Evolutionary conservation across 1,140 invertebrate genomes (phyloP), one percentile per base, ranked within the genome.

Genomic region (Drosophila fuyamai): DNA sequence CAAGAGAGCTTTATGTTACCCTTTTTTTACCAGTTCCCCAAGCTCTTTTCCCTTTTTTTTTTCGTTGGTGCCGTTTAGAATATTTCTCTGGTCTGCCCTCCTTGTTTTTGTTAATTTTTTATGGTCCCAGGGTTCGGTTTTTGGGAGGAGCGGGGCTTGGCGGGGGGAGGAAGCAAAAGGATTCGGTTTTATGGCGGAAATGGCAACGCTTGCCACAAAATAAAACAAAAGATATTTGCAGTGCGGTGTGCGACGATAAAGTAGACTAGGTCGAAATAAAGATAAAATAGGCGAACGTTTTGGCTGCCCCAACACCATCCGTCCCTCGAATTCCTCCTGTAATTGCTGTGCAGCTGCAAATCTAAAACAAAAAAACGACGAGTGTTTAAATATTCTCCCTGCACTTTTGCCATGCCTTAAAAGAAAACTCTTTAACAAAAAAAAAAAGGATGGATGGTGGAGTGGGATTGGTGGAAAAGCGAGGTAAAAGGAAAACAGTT

Each of bases 231-330:
- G 61, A 85, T 86, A 75, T 76, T 70, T 63, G 56, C 63, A 55
- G 65, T 79, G 61, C 65, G 57, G 61, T 72, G 76, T 72, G 76
- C 81, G 57, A 68, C 81, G 65, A 83, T 83, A 85, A 85, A 85
- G 74, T 85, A 82, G 82, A 85, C 82, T 85, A 85, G 82, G 82
- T 85, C 82, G 82, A 85, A 85, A 84, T 84, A 84, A 84, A 80
- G 81, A 84, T 83, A 83, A 83, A 83, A 84, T 75, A 68, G 81
- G 76, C 65, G 62, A 83, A 63, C 82, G 79, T 60, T 85, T 85
- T 82, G 67, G 55, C 29, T 46, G 16, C 36, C 16, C n/a, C 27
- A 38, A 5, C 32, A 46, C 41, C 47, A 47, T 32, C 13, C 27
- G n/a, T n/a, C 2, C 18, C 44, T 27, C 60, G 13, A 44, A 16